Conservation (phyloP, 2,113 vertebrate genomes). For the Amphiprion percula region DNA sequence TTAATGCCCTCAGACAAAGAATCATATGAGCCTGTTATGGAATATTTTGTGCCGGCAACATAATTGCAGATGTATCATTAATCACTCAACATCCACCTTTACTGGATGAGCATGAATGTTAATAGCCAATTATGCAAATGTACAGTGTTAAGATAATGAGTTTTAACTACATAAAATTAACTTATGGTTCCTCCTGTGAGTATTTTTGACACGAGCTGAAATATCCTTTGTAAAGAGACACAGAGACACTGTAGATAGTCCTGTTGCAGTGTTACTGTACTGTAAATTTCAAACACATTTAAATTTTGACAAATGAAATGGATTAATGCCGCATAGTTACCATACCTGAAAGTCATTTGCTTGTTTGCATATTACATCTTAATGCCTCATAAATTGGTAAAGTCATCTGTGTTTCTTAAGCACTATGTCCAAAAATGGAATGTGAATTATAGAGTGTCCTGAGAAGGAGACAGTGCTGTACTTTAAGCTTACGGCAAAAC, state of each 20-base stretch:
- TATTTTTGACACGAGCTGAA: constrained; percentile 31
- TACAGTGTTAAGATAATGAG: constrained; percentile 51
- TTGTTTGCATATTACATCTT: constrained; percentile 26
- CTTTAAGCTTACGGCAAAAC: constrained; percentile 76
- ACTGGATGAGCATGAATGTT: constrained; percentile 62
- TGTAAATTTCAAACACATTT: neutral
- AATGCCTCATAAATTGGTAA: neutral
- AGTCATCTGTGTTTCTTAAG: constrained; percentile 44
- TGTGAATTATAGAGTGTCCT: constrained; percentile 69
- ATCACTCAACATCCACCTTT: constrained; percentile 64
- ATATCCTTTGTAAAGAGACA: constrained; percentile 20
- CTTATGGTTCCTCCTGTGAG: constrained; percentile 39
- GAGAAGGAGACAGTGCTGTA: constrained; percentile 65
- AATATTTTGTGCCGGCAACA: constrained; percentile 46
- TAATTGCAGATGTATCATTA: constrained; percentile 69
- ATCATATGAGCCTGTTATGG: constrained; percentile 36
- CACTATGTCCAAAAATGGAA: constrained; percentile 46
- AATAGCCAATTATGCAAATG: constrained; percentile 75
- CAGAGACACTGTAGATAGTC: neutral
- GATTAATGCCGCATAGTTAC: neutral
- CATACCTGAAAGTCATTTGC: neutral
- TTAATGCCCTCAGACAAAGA: constrained; percentile 65
- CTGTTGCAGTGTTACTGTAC: neutral
- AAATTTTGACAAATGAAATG: neutral
- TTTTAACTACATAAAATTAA: constrained; percentile 57